phyloP scores from a whole-genome alignment of 92 coral and sea anemone species.

The Paramuricea clavata region DNA sequence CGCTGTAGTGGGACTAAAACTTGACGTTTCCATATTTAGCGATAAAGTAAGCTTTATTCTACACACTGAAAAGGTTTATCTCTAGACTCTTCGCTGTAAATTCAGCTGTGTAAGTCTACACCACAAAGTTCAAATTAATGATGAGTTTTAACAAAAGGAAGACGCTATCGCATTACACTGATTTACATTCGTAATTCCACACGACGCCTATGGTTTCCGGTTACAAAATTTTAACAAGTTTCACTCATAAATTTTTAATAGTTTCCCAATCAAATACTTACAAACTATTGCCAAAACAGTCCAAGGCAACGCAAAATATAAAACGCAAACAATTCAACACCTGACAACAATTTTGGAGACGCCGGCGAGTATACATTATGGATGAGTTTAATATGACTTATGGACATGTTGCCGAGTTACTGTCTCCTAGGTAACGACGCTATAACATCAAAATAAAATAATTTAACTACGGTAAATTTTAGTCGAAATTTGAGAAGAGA shows the following conservation, averaged over 20 bases:
- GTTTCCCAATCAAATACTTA: background rate
- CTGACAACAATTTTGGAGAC: conserved; percentile 13
- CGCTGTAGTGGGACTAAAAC: conserved; percentile 79
- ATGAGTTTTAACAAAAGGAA: background rate
- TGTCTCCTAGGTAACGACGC: conserved; percentile 44
- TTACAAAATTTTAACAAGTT: conserved; percentile 9
- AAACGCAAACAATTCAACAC: background rate
- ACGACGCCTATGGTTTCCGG: conserved; percentile 1
- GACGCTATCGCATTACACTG: background rate
- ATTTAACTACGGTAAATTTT: background rate
- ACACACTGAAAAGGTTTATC: background rate
- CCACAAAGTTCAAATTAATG: background rate
- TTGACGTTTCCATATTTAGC: conserved; percentile 4
- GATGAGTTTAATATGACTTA: background rate
- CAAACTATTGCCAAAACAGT: background rate
- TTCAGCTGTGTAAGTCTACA: background rate
- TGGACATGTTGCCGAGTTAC: conserved; percentile 25
- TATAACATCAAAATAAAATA: background rate
- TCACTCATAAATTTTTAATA: background rate
- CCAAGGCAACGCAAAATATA: background rate
- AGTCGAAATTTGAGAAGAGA: background rate
- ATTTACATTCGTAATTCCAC: conserved; percentile 30
- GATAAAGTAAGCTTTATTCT: background rate
- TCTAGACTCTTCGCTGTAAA: background rate
- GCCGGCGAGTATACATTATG: background rate